phyloP scores from a whole-genome alignment of 1,140 invertebrate genomes.

The Orius insidiosus region DNA sequence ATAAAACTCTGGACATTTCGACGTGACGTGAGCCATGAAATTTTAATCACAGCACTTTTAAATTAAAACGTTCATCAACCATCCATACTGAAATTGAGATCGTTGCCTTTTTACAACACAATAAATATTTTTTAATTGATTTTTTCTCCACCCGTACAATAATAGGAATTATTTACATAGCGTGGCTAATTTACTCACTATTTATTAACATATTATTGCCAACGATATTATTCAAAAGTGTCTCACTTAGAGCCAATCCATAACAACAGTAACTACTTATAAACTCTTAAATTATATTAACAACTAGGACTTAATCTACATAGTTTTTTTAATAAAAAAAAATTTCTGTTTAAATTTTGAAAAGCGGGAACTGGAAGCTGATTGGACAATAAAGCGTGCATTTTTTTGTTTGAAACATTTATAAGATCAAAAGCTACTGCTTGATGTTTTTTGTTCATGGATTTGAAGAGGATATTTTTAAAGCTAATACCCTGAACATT shows the following conservation, averaged over 20 bases:
- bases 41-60: background rate
- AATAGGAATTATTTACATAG: constrained; percentile 11
- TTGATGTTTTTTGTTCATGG: background rate
- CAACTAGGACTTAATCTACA: constrained; percentile 3
- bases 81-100: constrained; percentile 1
- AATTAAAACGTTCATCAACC: background rate
- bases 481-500: too few species aligned
- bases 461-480: too few species aligned
- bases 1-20: too few species aligned
- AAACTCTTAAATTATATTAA: constrained; percentile 10
- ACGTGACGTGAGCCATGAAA: background rate
- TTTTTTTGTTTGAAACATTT: constrained; percentile 2
- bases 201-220: constrained; percentile 16
- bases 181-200: constrained; percentile 8
- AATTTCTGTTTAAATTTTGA: too few species aligned
- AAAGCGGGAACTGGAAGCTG: background rate
- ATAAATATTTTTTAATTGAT: constrained; percentile 3
- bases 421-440: too few species aligned
- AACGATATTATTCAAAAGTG: constrained; percentile 9
- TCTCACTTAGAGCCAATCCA: background rate
- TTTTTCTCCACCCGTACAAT: constrained; percentile 10
- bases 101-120: constrained; percentile 1
- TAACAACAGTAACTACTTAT: background rate
- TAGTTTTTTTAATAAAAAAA: constrained; percentile 7
- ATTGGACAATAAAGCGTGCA: background rate